These are phyloP conservation scores for Lacanobia oleracea DNA, from an alignment of 2,888 invertebrate genomes.

Conservation along the genomic window DNA sequence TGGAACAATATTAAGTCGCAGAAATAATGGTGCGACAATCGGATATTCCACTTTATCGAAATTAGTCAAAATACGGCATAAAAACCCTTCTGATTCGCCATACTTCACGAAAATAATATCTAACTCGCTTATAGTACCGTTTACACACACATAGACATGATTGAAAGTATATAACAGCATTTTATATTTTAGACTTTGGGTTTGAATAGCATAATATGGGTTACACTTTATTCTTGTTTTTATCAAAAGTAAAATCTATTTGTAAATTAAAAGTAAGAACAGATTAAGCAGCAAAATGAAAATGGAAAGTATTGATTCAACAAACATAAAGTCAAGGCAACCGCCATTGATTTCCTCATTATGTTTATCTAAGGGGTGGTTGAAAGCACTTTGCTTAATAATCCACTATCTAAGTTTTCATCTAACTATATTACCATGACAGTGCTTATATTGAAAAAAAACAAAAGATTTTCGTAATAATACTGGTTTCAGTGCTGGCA, in stretches of 20 bases:
- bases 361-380: not conserved
- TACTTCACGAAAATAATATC: too few relatives aligned
- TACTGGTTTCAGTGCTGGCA: not conserved
- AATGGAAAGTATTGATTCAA: conserved; percentile 31
- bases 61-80: too few relatives aligned
- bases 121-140: too few relatives aligned
- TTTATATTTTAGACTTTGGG: not conserved
- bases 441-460: not conserved
- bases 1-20: too few relatives aligned
- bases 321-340: conserved; percentile 17
- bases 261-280: too few relatives aligned
- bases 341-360: conserved; percentile 18
- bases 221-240: too few relatives aligned
- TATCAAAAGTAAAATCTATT: too few relatives aligned
- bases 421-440: not conserved
- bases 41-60: too few relatives aligned
- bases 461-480: not conserved
- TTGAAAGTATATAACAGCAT: too few relatives aligned
- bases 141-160: too few relatives aligned
- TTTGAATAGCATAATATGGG: not conserved
- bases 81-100: too few relatives aligned
- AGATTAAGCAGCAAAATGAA: not conserved
- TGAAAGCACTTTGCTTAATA: not conserved
- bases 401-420: not conserved
- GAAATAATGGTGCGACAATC: too few relatives aligned